Conservation (phyloP, 1,140 invertebrate species). For the Drosophila watanabei region DNA sequence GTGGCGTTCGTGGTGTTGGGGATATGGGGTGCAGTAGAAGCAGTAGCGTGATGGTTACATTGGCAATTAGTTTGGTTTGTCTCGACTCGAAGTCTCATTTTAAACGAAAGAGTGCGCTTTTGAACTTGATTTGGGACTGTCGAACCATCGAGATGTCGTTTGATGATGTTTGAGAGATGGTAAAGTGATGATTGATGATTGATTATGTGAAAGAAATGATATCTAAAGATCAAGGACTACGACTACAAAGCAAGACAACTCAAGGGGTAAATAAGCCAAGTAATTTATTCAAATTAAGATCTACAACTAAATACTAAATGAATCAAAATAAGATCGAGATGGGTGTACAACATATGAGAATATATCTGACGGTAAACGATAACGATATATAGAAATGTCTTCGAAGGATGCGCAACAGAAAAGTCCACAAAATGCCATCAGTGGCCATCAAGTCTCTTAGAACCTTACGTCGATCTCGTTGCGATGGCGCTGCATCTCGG, state of each 20-base stretch:
- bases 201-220: slow-evolving; percentile 40
- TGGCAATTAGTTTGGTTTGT: slow-evolving; percentile 57
- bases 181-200: slow-evolving; percentile 44
- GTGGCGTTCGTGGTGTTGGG: background rate
- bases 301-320: slow-evolving; percentile 56
- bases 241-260: slow-evolving; percentile 22
- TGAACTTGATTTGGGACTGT: slow-evolving; percentile 78
- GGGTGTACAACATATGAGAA: slow-evolving; percentile 63
- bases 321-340: slow-evolving; percentile 48
- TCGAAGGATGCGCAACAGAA: slow-evolving; percentile 72
- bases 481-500: slow-evolving; percentile 86
- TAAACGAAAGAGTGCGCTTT: slow-evolving; percentile 81
- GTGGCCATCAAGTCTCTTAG: slow-evolving; percentile 55
- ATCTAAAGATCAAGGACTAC: slow-evolving; percentile 15
- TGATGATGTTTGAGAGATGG: slow-evolving; percentile 42
- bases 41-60: slow-evolving; percentile 48
- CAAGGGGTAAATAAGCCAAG: slow-evolving; percentile 50
- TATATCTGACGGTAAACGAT: slow-evolving; percentile 68
- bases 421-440: slow-evolving; percentile 32
- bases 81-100: slow-evolving; percentile 62
- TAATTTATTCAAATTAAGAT: slow-evolving; percentile 51
- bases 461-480: slow-evolving; percentile 86
- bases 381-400: slow-evolving; percentile 80
- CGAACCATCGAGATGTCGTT: slow-evolving; percentile 59
- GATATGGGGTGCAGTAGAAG: slow-evolving; percentile 18